Base-by-base conservation (phyloP, 2,113 vertebrate genomes). In the Colossoma macropomum region DNA sequence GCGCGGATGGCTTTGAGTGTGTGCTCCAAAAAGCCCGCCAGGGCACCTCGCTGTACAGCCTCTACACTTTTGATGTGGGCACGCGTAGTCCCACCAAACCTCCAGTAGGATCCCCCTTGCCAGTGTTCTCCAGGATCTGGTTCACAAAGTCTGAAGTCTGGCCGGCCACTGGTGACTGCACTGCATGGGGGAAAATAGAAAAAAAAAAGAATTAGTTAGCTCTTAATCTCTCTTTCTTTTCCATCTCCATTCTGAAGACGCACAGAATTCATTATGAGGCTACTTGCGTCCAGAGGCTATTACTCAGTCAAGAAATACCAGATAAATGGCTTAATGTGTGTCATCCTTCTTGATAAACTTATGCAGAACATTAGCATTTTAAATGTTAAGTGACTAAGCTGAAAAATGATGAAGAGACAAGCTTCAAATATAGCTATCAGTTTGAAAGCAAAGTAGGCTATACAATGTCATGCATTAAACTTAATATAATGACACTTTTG, bases 131-230 rank as follows among this genome's bases (percentile, higher is more conserved):
- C 94, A 99, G 94, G 88, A 99, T 98, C 88, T 98, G 97, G 94
- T 99, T 99, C 87, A 99, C 98, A 50, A 99, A 99, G 89, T 99
- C 98, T 12, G 98, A 99, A 23, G 98, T 99, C 93, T 99, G 96
- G 59, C 97, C 96, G 66, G 97, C 97, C 65, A 99, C 97, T 75
- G 97, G 96, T 38, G 94, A 94, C 91, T 86, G 93, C 95, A 99
- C 86, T 95, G 90, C 72, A 91, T 89, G 38, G 17, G 59, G 28
- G 11, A n/a, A 66, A 4, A 8, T 21, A 45, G 17, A 38, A 59
- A 15, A 34, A 17, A 34, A 68, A 60, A 71, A 50, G 1, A 45
- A 70, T 17, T 10, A 23, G 63, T 32, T 62, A 62, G 60, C 60
- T 27, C 60, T 12, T 23, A 45, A 8, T 45, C 41, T 11, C 41